Conservation (phyloP, 2,797 vertebrate species). For the Ficedula albicollis region DNA sequence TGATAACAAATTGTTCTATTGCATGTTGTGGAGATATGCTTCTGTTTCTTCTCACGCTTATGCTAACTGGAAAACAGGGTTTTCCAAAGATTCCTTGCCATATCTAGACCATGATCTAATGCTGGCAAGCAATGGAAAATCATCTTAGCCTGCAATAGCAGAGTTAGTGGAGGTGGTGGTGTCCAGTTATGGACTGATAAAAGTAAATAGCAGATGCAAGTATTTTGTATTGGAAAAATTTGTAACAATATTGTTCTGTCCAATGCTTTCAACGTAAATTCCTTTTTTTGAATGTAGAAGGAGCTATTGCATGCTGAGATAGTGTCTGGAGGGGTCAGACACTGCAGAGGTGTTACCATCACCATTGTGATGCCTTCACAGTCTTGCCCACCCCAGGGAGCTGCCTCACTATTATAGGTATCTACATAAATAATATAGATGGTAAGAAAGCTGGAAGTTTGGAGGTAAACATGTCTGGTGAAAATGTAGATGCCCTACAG, state of each 20-base stretch:
- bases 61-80: background rate
- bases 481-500: background rate
- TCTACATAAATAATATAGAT: background rate
- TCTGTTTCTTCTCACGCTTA: background rate
- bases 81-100: background rate
- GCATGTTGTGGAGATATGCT: background rate
- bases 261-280: background rate
- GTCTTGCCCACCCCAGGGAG: background rate
- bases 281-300: background rate
- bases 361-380: background rate
- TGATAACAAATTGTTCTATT: constrained; percentile 20
- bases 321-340: background rate
- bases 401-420: background rate
- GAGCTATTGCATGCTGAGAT: accelerated
- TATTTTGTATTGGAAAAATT: background rate
- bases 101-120: constrained; percentile 24
- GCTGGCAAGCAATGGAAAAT: constrained; percentile 1
- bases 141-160: background rate
- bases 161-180: background rate
- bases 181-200: background rate
- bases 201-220: background rate
- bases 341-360: background rate
- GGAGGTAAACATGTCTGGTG: background rate
- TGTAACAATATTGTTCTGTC: background rate
- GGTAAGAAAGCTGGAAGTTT: background rate